Base-by-base conservation (phyloP, 1,140 invertebrate genomes). In the Aradophagus sp. region DNA sequence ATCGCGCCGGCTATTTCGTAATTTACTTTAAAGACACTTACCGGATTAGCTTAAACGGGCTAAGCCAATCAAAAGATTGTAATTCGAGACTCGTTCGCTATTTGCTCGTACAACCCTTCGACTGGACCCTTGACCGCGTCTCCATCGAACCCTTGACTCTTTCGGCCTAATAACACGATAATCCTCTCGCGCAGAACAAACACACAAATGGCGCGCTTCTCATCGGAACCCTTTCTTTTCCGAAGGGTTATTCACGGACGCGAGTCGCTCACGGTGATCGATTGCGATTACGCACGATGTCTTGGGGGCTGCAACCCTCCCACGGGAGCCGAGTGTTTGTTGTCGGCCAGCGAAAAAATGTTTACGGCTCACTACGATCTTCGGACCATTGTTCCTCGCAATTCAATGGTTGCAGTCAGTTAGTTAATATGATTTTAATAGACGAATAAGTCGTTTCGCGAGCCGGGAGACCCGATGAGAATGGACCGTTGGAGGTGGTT, bases 231-330 rank as follows among this genome's bases (percentile, higher is more conserved):
- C 62, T 67, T 73, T 73, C 58, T 56, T 59, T 55, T 27, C 11
- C 42, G 50, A 63, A 35, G 67, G 67, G 67, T 52, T 38, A 17
- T 36, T 31, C 19, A 31, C 34, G 16, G 50, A 38, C 48, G 32
- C 50, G 44, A 67, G 62, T 73, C 45, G 27, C 26, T 26, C 31
- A 29, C 29, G n/a, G n/a, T 62, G 69, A 72, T 73, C 62, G 70
- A 73, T 63, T 56, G 50, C 52, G 50, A 73, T 67, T 67, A 50
- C 62, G 52, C 59, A 12, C 48, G 39, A 26, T 56, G 39, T 67
- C 62, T 63, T 45, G 31, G 69, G 79, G 79, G 74, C 69, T 31
- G 70, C 65, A 68, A 76, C 77, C 78, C 76, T 78, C 44, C 77
- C 73, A 69, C 27, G 15, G 35, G 16, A 20, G 23, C 39, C 38